Base-by-base conservation (phyloP, 2,797 vertebrate genomes). In the Chelidonichthys spinosus region DNA sequence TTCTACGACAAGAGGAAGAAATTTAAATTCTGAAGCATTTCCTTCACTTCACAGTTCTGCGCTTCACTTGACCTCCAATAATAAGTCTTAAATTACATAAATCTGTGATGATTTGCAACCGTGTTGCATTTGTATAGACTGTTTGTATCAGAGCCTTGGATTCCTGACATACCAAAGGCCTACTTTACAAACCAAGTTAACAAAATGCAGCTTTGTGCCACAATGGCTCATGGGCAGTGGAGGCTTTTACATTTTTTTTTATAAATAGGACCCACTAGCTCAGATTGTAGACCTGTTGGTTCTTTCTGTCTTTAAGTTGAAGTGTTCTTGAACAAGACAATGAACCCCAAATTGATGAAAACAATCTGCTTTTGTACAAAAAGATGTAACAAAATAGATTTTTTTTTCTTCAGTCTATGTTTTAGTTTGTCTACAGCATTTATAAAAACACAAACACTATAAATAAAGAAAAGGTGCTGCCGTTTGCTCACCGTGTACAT, bases 401-500 rank as follows among this genome's bases (percentile, higher is more conserved):
- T n/a, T 75, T 53, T 50, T 40, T 44, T 11, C 13, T 69, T 58
- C 25, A 49, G 5, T 32, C 10, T 59, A 55, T 6, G 39, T 52
- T 11, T 53, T 39, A 43, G 10, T 67, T 52, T 54, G 11, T 25
- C 7, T n/a, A 39, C 11, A 11, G 11, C 11, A 40, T 33, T 17
- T 2, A 63, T 14, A 14, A 63, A 37, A 25, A 43, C 44, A 55
- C 44, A 36, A 7, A 35, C 32, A 18, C 14, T 44, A 36, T 10
- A 49, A 18, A 63, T 42, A 40, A 66, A 15, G 8, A 47, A 7
- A 2, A 32, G 11, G 18, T 10, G 47, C 11, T 25, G 17, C 52
- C 14, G 49, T 69, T 63, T 72, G 9, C 96, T 97, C 94, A 99
- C 98, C 98, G 1, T 99, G 98, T 67, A 96, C 47, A 39, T 93